A percentile compares a stretch with the other conserved stretches of the same genome.
Evolutionary conservation across 2,113 vertebrate genomes (phyloP).

Genomic region (Ia io): DNA sequence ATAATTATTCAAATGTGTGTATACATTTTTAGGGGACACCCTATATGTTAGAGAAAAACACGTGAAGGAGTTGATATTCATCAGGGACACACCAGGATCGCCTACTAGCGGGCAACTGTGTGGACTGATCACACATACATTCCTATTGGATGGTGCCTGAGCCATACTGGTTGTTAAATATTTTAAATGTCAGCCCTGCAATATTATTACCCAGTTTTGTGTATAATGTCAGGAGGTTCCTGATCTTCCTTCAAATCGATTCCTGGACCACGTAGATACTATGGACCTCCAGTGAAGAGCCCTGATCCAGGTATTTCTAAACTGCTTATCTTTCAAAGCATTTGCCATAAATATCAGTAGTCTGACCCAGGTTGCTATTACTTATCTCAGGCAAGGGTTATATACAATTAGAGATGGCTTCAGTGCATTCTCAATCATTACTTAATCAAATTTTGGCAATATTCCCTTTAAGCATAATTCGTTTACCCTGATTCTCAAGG

Average conservation of each 20-base stretch:
- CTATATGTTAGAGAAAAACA: background rate
- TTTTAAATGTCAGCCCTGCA: background rate
- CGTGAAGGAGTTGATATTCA: background rate
- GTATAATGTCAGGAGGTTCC: background rate
- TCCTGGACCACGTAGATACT: background rate
- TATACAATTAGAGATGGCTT: background rate
- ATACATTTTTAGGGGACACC: too few species aligned
- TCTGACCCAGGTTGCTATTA: background rate
- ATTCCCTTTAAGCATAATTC: constrained; percentile 22
- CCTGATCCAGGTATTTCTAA: background rate
- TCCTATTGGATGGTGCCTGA: background rate
- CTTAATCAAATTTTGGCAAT: constrained; percentile 36
- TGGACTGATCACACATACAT: background rate
- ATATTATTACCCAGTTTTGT: background rate
- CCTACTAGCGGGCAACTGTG: background rate
- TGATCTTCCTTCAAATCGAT: background rate
- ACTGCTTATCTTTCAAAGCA: background rate
- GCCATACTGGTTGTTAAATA: background rate
- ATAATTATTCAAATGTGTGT: too few species aligned
- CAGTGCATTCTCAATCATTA: background rate
- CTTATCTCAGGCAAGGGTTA: background rate
- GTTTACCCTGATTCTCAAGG: background rate
- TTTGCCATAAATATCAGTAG: constrained; percentile 16
- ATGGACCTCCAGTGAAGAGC: background rate
- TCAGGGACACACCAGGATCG: too few species aligned